Evolutionary conservation across 2,888 invertebrate genomes (phyloP).

Genomic region (Pediacus dermestoides): DNA sequence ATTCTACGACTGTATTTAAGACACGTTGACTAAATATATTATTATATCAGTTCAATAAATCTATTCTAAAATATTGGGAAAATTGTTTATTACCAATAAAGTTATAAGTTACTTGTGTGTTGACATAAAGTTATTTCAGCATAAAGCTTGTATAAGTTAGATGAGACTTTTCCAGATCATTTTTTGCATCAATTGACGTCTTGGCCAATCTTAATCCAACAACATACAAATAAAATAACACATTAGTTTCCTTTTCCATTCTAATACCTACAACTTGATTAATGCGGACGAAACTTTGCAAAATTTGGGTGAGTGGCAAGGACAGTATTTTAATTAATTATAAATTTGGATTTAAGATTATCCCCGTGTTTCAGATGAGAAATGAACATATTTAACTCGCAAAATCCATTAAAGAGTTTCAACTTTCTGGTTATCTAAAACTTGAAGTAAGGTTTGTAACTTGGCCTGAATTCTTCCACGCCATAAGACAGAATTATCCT

Average conservation of each 20-base stretch:
- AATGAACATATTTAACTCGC: constrained; percentile 40
- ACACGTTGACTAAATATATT: too few relatives aligned
- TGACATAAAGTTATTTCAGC: too few relatives aligned
- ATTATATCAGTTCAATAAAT: too few relatives aligned
- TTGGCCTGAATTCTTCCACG: constrained; percentile 30
- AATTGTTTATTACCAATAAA: too few relatives aligned
- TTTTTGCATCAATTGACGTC: too few relatives aligned
- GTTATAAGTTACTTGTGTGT: too few relatives aligned
- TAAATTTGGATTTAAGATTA: constrained; percentile 36
- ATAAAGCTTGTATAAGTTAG: too few relatives aligned
- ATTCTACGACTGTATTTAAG: too few relatives aligned
- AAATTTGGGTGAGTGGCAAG: constrained; percentile 20
- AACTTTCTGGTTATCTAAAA: constrained; percentile 38
- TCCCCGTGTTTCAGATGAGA: constrained; percentile 29
- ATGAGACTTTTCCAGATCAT: too few relatives aligned
- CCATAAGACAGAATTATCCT: constrained; percentile 32
- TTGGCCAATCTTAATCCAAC: too few relatives aligned
- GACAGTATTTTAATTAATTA: constrained; percentile 30
- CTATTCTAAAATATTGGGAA: too few relatives aligned
- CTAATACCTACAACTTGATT: constrained; percentile 19
- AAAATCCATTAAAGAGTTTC: constrained; percentile 40
- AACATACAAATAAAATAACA: constrained; percentile 1
- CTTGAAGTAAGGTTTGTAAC: constrained; percentile 28
- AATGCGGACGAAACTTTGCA: constrained; percentile 22
- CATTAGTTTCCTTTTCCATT: constrained; percentile 3